Conservation (phyloP, 2,797 vertebrate genomes). For the Notoglanidium macrostoma region DNA sequence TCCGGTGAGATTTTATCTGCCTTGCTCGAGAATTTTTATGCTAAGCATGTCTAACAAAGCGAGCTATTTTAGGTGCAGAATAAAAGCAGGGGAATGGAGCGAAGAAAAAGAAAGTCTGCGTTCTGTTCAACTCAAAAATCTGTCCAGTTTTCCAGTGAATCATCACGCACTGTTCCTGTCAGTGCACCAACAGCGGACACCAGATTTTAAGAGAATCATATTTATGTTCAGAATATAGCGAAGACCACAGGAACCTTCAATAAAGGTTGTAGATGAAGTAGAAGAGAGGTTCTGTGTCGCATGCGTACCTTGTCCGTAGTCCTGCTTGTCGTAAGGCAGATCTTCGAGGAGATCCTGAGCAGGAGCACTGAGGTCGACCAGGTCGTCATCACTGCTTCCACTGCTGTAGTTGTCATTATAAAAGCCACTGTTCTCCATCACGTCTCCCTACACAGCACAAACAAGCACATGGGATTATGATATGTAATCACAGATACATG, state of each 20-base stretch:
- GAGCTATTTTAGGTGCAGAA: not conserved
- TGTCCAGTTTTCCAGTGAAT: not conserved
- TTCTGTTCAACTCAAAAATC: not conserved
- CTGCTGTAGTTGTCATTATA: slow-evolving; percentile 78
- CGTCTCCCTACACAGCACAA: not conserved
- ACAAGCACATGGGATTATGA: not conserved
- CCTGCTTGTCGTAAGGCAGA: slow-evolving; percentile 81
- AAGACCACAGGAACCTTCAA: not conserved
- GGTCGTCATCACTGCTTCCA: slow-evolving; percentile 88
- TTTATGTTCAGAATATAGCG: not conserved
- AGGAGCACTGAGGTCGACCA: slow-evolving; percentile 89
- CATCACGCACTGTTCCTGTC: not conserved
- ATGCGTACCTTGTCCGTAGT: slow-evolving; percentile 76
- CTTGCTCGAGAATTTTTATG: not conserved
- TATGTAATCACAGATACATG: not conserved
- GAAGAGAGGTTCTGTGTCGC: not conserved
- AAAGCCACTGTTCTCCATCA: slow-evolving; percentile 83
- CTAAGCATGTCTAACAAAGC: not conserved
- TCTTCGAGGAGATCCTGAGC: slow-evolving; percentile 87
- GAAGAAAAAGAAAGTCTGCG: not conserved
- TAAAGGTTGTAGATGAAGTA: not conserved
- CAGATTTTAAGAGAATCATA: not conserved
- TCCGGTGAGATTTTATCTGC: not conserved
- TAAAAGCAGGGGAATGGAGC: not conserved
- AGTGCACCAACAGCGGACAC: not conserved